Percentiles rank a stretch among this genome's conserved stretches.
Evolutionary conservation across 2,113 vertebrate species (phyloP).

Genomic region (Pungitius pungitius): DNA sequence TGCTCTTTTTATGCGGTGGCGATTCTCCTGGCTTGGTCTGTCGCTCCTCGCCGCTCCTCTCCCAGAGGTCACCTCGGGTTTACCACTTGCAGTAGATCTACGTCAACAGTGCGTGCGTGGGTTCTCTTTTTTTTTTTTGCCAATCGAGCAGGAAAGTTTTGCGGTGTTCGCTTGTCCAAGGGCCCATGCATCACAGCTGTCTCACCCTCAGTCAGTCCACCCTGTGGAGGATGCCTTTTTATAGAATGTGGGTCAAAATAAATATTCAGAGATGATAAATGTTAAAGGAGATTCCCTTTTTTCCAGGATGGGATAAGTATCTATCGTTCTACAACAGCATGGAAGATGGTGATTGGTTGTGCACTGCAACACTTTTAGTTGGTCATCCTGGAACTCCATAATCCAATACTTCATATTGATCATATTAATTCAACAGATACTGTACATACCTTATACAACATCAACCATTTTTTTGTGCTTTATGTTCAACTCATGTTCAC

Average conservation of each 20-base stretch:
- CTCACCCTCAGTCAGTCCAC: slow-evolving; percentile 39
- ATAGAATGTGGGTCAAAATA: slow-evolving; percentile 61
- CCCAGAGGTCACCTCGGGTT: slow-evolving; percentile 44
- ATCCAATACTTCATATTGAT: neutral
- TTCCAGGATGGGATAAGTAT: neutral
- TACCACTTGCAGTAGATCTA: slow-evolving; percentile 35
- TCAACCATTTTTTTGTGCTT: neutral
- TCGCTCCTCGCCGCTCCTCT: slow-evolving; percentile 48
- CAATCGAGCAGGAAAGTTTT: slow-evolving; percentile 63
- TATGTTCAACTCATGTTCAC: neutral
- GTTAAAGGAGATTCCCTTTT: neutral
- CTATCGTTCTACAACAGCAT: neutral
- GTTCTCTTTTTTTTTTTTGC: slow-evolving; percentile 43
- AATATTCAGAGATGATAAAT: slow-evolving; percentile 52
- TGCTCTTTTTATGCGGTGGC: slow-evolving; percentile 36
- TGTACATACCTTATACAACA: neutral
- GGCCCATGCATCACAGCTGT: slow-evolving; percentile 58
- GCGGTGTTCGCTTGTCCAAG: slow-evolving; percentile 49
- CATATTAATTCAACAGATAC: neutral
- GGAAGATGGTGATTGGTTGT: neutral
- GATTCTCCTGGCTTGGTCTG: slow-evolving; percentile 51
- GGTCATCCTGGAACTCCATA: neutral
- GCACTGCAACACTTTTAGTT: neutral
- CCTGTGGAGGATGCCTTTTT: slow-evolving; percentile 43
- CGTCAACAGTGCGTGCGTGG: neutral